Evolutionary conservation across 2,797 vertebrate genomes (phyloP).

Genomic region (Labroides dimidiatus): DNA sequence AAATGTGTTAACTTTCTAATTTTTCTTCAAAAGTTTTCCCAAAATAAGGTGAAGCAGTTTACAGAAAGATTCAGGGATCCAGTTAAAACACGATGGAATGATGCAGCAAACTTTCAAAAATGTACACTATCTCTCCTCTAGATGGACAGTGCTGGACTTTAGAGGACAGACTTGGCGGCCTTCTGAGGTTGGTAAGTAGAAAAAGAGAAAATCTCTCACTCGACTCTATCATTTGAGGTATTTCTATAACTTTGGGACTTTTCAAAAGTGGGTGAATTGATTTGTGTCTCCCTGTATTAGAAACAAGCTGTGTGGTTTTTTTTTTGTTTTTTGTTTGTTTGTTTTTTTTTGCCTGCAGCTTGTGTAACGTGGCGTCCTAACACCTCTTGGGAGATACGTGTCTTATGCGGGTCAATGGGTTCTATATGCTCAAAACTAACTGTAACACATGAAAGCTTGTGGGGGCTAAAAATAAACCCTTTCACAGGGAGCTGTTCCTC

Average conservation of each 20-base stretch:
- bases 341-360: constrained; percentile 58
- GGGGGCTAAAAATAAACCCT: constrained; percentile 67
- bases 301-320: constrained; percentile 38
- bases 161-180: constrained; percentile 27
- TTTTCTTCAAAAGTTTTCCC: background rate
- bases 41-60: background rate
- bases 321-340: constrained; percentile 27
- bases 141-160: constrained; percentile 34
- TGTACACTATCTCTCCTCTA: constrained; percentile 4
- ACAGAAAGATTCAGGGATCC: too few species aligned
- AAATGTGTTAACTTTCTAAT: background rate
- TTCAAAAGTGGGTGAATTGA: constrained; percentile 41
- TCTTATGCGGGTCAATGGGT: constrained; percentile 67
- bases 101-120: constrained; percentile 22
- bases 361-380: constrained; percentile 64
- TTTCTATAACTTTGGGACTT: constrained; percentile 24
- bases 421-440: constrained; percentile 50
- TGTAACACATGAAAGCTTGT: constrained; percentile 56
- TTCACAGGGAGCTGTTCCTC: constrained; percentile 35
- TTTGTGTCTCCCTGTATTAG: constrained; percentile 57
- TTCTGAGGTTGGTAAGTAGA: background rate
- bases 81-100: background rate
- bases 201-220: constrained; percentile 16
- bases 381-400: constrained; percentile 61
- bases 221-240: constrained; percentile 16